Evolutionary conservation across 2,797 vertebrate species (phyloP).

Genomic region (Sylvilagus floridanus): DNA sequence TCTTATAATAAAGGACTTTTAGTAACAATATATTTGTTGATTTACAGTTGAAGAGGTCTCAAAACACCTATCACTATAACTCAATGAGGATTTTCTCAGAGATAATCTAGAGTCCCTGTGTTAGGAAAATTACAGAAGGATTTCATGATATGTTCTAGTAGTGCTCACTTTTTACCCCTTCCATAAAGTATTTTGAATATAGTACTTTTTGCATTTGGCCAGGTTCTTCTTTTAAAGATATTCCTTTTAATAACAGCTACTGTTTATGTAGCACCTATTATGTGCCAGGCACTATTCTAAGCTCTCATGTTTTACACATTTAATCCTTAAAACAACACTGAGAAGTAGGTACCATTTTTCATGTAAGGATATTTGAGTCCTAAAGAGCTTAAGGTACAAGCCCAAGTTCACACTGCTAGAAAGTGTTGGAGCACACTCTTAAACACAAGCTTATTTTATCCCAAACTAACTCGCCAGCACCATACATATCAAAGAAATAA

Average conservation of each 20-base stretch:
- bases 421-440: not conserved
- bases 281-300: not conserved
- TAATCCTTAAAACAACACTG: constrained; percentile 64
- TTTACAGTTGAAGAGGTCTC: constrained; percentile 58
- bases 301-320: not conserved
- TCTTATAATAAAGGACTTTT: constrained; percentile 53
- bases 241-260: constrained; percentile 48
- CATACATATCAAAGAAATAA: constrained; percentile 45
- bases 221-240: constrained; percentile 49
- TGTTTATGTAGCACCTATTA: not conserved
- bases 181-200: constrained; percentile 39
- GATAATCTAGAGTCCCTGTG: constrained; percentile 10
- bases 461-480: constrained; percentile 54
- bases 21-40: constrained; percentile 44
- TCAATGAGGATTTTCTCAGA: no score
- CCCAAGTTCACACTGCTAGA: constrained; percentile 32
- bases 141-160: constrained; percentile 56
- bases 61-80: no score
- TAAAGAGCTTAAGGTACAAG: constrained; percentile 16
- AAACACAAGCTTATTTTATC: constrained; percentile 33
- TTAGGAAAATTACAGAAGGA: constrained; percentile 63
- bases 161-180: not conserved
- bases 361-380: not conserved
- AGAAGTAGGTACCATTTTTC: constrained; percentile 9
- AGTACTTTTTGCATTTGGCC: constrained; percentile 36